These are phyloP conservation scores for Dryococelus australis DNA, from an alignment of 2,888 invertebrate species.

Conservation along the genomic window DNA sequence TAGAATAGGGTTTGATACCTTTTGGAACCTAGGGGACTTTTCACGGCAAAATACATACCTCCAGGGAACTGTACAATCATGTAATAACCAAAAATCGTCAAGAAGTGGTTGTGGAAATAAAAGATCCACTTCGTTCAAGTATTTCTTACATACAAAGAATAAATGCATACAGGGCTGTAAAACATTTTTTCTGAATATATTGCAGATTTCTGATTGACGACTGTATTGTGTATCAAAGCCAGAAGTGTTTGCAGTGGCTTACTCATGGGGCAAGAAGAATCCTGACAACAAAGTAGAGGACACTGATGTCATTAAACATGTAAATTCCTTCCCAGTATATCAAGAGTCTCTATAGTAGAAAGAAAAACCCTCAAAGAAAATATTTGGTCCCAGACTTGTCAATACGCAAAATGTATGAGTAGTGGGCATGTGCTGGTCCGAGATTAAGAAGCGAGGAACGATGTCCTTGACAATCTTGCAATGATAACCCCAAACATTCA, in stretches of 20 bases:
- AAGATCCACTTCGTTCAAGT: background rate
- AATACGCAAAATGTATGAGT: too few species aligned
- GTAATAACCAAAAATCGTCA: background rate
- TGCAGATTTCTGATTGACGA: background rate
- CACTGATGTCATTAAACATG: background rate
- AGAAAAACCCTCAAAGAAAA: background rate
- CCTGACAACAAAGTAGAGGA: background rate
- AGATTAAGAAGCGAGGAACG: too few species aligned
- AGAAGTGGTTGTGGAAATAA: background rate
- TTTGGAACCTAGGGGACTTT: background rate
- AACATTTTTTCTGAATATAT: background rate
- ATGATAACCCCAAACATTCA: too few species aligned
- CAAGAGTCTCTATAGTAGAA: conserved; percentile 19
- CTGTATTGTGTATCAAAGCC: background rate
- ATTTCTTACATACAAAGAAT: background rate
- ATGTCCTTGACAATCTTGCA: too few species aligned
- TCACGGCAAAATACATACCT: background rate
- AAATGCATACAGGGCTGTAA: background rate
- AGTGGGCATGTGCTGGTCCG: too few species aligned
- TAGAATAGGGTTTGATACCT: background rate
- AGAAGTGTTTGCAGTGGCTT: background rate
- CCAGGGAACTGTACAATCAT: background rate
- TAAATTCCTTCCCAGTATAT: background rate
- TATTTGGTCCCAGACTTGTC: background rate
- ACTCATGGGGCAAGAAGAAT: background rate